Percentiles rank a stretch among this genome's conserved stretches.
These are phyloP conservation scores for Leucoma salicis DNA, from an alignment of 2,888 invertebrate genomes.

Conservation along the genomic window DNA sequence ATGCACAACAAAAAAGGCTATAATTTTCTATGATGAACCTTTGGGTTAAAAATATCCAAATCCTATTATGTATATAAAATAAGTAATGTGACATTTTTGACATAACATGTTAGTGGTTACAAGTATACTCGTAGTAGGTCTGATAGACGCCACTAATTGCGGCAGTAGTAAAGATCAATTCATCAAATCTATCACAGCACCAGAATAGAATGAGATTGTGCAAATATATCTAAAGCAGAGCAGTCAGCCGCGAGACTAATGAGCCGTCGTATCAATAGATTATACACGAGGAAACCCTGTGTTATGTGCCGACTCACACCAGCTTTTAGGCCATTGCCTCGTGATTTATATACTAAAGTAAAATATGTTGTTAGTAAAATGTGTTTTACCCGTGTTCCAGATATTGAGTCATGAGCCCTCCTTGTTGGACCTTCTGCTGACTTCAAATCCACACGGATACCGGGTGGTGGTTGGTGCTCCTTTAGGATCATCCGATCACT, in stretches of 20 bases:
- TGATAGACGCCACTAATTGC: constrained; percentile 1
- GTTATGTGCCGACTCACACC: neutral
- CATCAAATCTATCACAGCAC: constrained; percentile 30
- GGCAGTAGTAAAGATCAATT: constrained; percentile 16
- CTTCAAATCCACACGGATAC: too few relatives aligned
- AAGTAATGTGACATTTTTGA: too few relatives aligned
- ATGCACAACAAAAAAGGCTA: too few relatives aligned
- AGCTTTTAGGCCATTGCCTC: neutral
- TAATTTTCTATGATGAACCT: too few relatives aligned
- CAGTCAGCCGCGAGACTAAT: constrained; percentile 28
- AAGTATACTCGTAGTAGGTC: too few relatives aligned
- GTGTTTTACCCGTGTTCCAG: neutral
- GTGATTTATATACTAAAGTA: neutral
- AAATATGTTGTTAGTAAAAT: neutral
- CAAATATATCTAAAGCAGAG: constrained; percentile 27
- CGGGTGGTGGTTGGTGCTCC: too few relatives aligned
- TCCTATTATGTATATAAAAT: too few relatives aligned
- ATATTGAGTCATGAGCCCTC: too few relatives aligned
- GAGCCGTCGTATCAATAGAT: constrained; percentile 18
- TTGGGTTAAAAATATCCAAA: too few relatives aligned
- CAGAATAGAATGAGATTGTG: constrained; percentile 19
- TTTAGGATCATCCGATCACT: too few relatives aligned
- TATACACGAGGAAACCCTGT: neutral
- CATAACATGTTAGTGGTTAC: too few relatives aligned
- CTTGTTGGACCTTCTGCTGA: too few relatives aligned